Evolutionary conservation across 2,888 invertebrate genomes (phyloP).

Genomic region (Nomada ruficornis): DNA sequence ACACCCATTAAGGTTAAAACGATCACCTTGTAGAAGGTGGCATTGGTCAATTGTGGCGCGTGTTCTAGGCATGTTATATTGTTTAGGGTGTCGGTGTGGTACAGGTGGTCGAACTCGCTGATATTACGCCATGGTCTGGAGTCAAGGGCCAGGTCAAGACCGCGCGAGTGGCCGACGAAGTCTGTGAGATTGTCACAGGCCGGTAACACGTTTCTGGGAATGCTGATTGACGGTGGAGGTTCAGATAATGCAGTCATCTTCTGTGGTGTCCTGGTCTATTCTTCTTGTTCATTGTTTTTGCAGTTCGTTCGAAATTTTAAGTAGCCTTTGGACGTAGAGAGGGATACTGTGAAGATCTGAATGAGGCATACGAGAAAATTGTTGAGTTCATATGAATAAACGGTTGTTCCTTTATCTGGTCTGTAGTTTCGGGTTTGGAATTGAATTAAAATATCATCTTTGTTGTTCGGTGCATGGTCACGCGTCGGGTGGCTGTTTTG

Average conservation of each 20-base stretch:
- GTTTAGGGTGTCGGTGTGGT: background rate
- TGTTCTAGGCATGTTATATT: constrained; percentile 86
- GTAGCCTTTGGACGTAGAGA: background rate
- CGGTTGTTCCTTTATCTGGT: background rate
- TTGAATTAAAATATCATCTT: background rate
- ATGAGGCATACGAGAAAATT: no score
- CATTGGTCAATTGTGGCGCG: constrained; percentile 89
- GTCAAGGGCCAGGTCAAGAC: constrained; percentile 31
- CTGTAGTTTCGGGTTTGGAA: background rate
- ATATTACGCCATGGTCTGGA: constrained; percentile 29
- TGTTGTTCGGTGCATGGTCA: background rate
- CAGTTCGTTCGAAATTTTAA: no score
- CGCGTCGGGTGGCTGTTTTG: no score
- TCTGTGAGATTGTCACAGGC: constrained; percentile 67
- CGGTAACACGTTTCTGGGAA: background rate
- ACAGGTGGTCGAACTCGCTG: constrained; percentile 32
- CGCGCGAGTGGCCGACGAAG: constrained; percentile 29
- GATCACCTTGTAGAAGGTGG: constrained; percentile 88
- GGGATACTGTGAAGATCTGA: no score
- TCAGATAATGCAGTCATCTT: constrained; percentile 16
- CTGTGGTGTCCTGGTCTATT: background rate
- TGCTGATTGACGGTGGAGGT: background rate
- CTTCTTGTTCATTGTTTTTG: constrained; percentile 10
- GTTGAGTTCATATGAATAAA: background rate
- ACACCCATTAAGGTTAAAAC: constrained; percentile 89